Base-by-base conservation (phyloP, 2,888 invertebrate genomes). In the Rhingia campestris region DNA sequence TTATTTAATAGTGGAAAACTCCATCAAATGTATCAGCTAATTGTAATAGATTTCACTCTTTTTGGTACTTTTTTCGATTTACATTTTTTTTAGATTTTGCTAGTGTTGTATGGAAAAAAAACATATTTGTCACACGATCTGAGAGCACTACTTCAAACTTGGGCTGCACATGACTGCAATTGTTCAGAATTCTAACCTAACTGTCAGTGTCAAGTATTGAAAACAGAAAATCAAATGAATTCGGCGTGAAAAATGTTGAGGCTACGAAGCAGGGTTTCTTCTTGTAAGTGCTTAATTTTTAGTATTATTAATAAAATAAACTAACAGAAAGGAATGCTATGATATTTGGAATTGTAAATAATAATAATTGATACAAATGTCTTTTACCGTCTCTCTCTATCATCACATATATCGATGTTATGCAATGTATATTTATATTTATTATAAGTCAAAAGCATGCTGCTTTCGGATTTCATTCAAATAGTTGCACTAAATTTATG, bases 221-320 rank as follows among this genome's bases (percentile, higher is more conserved):
- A 35, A 45, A 4, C 10, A 9, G 45, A 5, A 22, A 22, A 12
- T 45, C 45, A 6, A 41, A 41, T 41, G 41, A 6, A 6, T 9
- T 6, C 10, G 10, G 10, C 45, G 45, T 10, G 10, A 61, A 72
- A 70, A 58, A 74, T 74, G 74, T 64, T 64, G 33, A 39, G 64
- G 22, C 35, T 74, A 58, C 14, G 63, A 4, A 56, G 33, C 7
- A 64, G 49, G 10, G n/a, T 74, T 30, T 56, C 58, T 10, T 22
- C 7, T 41, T 66, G 74, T 74, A 64, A 58, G 74, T 58, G 35
- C 30, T 47, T 47, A 12, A 32, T 43, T 6, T 63, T 14, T n/a
- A 30, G 41, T 12, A 54, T 49, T 37, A 3, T 5, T 59, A n/a
- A 30, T 45, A 9, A 45, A 32, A 39, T 6, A 49, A 12, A 64